Evolutionary conservation across 2,797 vertebrate species (phyloP).

Genomic region (Peromyscus aztecus): DNA sequence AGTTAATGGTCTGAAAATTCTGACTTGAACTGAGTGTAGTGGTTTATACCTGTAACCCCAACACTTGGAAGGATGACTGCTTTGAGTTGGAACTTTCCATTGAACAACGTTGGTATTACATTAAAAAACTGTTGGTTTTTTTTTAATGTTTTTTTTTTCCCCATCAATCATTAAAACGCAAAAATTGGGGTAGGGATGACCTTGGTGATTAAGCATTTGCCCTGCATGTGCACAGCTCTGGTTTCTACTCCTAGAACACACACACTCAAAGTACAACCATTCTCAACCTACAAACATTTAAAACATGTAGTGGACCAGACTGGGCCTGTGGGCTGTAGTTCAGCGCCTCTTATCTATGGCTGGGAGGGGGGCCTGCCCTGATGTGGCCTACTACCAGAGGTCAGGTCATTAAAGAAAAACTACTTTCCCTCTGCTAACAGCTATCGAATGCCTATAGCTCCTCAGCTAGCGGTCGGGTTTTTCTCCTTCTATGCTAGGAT

Average conservation of each 20-base stretch:
- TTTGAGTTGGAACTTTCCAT: background rate
- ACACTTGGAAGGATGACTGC: background rate
- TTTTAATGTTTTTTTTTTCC: background rate
- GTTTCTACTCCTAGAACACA: background rate
- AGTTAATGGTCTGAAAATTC: background rate
- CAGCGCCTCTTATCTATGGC: background rate
- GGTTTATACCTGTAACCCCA: background rate
- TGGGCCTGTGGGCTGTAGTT: background rate
- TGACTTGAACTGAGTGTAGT: background rate
- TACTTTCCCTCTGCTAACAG: background rate
- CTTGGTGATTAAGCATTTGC: background rate
- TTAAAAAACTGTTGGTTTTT: background rate
- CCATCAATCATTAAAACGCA: background rate
- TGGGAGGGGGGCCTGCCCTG: background rate
- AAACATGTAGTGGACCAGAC: background rate
- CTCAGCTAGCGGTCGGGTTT: background rate
- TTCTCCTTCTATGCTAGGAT: background rate
- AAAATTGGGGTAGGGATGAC: background rate
- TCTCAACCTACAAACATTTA: background rate
- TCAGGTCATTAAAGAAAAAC: background rate
- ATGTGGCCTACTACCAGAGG: background rate
- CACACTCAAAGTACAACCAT: too few species aligned
- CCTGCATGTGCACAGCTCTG: background rate
- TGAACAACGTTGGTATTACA: background rate
- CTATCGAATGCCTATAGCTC: background rate